A percentile compares a stretch with the other conserved stretches of the same genome.
Evolutionary conservation across 2,113 vertebrate species (phyloP).

Genomic region (Synodontis membranacea): DNA sequence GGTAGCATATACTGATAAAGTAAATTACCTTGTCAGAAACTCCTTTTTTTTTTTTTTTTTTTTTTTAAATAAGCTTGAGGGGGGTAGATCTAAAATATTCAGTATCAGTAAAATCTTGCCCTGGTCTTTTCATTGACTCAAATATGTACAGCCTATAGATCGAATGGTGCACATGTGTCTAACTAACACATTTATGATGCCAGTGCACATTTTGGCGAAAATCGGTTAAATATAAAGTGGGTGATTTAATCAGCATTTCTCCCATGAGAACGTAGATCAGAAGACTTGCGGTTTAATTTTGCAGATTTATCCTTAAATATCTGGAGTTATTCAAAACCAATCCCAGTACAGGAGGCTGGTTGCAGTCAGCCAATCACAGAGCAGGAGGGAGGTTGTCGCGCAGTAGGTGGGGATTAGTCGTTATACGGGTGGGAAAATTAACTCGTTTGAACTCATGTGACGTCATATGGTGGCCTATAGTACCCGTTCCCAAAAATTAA

Average conservation of each 20-base stretch:
- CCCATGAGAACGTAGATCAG: too few species aligned
- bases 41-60: too few species aligned
- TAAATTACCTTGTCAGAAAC: not conserved
- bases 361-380: not conserved
- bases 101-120: not conserved
- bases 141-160: not conserved
- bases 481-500: not conserved
- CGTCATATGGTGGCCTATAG: not conserved
- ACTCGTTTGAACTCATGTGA: not conserved
- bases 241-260: not conserved
- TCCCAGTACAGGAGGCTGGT: not conserved
- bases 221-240: not conserved
- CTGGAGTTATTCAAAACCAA: not conserved
- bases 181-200: not conserved
- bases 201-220: not conserved
- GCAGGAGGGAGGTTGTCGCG: too few species aligned
- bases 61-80: not conserved
- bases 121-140: not conserved
- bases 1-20: not conserved
- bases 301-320: not conserved
- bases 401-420: not conserved
- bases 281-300: not conserved
- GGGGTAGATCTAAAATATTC: not conserved
- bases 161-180: not conserved
- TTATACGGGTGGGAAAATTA: constrained; percentile 1